Evolutionary conservation across 2,888 invertebrate species (phyloP).

Genomic region (Halocaridina rubra): DNA sequence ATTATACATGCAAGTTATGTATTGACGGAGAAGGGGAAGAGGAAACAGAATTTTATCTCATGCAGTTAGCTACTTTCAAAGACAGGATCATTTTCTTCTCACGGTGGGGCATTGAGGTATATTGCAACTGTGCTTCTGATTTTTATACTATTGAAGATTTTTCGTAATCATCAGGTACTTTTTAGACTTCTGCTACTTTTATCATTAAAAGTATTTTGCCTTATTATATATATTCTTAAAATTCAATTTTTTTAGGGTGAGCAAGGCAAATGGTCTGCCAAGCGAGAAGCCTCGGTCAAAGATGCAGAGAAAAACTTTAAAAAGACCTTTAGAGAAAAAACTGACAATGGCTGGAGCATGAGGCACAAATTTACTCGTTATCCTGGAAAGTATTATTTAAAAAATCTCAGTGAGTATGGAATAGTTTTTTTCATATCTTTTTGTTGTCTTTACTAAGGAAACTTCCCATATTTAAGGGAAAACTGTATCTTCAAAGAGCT

Average conservation of each 20-base stretch:
- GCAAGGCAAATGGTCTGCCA: slow-evolving; percentile 2
- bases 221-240: too few relatives aligned
- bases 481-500: too few relatives aligned
- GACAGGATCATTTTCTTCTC: neutral
- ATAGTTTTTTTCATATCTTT: neutral
- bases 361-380: neutral
- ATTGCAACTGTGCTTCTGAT: too few relatives aligned
- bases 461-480: too few relatives aligned
- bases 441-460: too few relatives aligned
- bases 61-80: slow-evolving; percentile 7
- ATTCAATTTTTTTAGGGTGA: neutral
- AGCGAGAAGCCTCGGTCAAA: neutral
- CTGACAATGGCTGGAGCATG: slow-evolving; percentile 3
- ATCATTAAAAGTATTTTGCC: too few relatives aligned
- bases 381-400: slow-evolving; percentile 9
- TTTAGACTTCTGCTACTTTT: too few relatives aligned
- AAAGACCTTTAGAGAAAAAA: slow-evolving; percentile 19
- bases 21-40: neutral
- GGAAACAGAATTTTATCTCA: neutral
- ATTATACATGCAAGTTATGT: neutral
- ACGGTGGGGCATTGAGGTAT: neutral
- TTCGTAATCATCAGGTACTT: too few relatives aligned
- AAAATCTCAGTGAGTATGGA: neutral
- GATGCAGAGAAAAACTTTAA: slow-evolving; percentile 6
- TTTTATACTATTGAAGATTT: too few relatives aligned